Evolutionary conservation across 2,888 invertebrate species (phyloP), one percentile per base, ranked within the genome.

Genomic region (Zele albiditarsus): DNA sequence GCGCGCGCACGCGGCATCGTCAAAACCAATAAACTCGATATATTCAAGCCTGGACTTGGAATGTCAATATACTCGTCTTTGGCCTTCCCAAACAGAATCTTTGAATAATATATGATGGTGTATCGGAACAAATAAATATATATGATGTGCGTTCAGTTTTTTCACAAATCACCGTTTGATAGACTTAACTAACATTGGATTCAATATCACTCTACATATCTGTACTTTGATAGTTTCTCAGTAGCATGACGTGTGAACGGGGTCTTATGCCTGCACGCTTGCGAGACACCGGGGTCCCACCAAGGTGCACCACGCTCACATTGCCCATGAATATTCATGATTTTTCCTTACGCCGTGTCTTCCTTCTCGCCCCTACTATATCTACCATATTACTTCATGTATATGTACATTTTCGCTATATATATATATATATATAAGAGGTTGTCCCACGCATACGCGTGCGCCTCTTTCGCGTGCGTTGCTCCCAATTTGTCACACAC

Each of bases 401-500:
- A 71, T 28, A 71, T 8, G 38, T 38, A 63, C 67, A 75, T 38
- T 5, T 58, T 27, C 3, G 31, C 42, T 20, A 38, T 53, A 49
- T 62, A 69, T 53, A 71, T 42, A 23, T 71, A 71, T 25, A 23
- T 68, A 66, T 33, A 70, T 42, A 70, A 62, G 38, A 70, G 62
- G 66, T 58, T 67, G 38, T 70, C 75, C 28, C 62, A 76, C 71
- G 71, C 46, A 33, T 65, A 74, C 68, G 70, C 63, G 74, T 46
- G 66, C 58, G 67, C 49, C 72, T 58, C 69, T 62, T 79, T 79
- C 66, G 80, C 86, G 87, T 84, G 82, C 87, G 84, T 88, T 87
- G 87, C 87, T 88, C 87, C 87, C 88, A 88, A 88, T 88, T 88
- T 88, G 88, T 88, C 88, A 88, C 88, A 88, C 88, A 87, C 85